A percentile compares a stretch with the other conserved stretches of the same genome.
phyloP scores from a whole-genome alignment of 2,797 vertebrate genomes.

The Echeneis naucrates region DNA sequence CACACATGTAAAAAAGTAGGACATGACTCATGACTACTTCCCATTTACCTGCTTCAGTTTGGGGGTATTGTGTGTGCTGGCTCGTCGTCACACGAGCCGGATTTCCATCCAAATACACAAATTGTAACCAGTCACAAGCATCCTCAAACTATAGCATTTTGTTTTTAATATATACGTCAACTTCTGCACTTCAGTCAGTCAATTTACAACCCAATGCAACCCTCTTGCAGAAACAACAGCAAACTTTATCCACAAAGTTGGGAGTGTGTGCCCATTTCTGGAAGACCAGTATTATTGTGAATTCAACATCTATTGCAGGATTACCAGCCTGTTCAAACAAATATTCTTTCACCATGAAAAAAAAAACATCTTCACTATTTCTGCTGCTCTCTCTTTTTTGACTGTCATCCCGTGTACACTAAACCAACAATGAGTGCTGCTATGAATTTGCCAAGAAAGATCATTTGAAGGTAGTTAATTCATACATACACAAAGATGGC shows the following conservation, averaged over 20 bases:
- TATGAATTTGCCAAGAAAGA: not conserved
- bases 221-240: conserved; percentile 26
- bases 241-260: conserved; percentile 5
- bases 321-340: not conserved
- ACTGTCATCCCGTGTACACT: not conserved
- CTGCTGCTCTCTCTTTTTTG: not conserved
- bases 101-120: not conserved
- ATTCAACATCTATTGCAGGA: not conserved
- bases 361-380: not conserved
- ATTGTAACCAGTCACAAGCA: not conserved
- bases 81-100: no score
- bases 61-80: no score
- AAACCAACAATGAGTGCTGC: not conserved
- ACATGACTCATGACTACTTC: no score
- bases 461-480: conserved; percentile 5
- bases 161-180: not conserved
- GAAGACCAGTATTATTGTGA: not conserved
- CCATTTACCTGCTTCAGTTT: not conserved
- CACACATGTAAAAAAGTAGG: no score
- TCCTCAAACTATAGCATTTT: not conserved
- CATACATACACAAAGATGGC: conserved; percentile 23
- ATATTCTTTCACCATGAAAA: not conserved
- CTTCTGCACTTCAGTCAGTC: not conserved
- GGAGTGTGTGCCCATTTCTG: not conserved
- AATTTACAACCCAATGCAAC: no score